A percentile compares a stretch with the other conserved stretches of the same genome.
These are phyloP conservation scores for Smutsia gigantea DNA, from an alignment of 2,797 vertebrate genomes.

Conservation along the genomic window DNA sequence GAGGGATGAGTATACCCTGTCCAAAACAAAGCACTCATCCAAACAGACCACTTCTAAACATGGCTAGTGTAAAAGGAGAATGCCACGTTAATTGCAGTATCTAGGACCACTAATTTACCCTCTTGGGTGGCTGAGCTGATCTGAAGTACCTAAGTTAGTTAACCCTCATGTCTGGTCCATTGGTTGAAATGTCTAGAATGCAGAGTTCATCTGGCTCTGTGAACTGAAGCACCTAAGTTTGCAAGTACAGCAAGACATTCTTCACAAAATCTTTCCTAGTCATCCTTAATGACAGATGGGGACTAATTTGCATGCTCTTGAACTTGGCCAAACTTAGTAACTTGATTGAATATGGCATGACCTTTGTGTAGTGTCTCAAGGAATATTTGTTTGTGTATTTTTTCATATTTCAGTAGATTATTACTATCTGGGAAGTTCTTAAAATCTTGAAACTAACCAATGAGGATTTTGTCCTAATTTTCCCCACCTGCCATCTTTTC, in stretches of 20 bases:
- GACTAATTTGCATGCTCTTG: background rate
- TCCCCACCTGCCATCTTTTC: background rate
- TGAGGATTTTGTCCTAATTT: background rate
- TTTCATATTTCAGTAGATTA: background rate
- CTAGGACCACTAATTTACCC: no score
- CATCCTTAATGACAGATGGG: background rate
- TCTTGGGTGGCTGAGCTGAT: background rate
- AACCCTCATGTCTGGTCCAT: fast-evolving
- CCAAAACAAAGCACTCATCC: background rate
- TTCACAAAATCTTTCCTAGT: background rate
- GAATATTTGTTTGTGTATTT: background rate
- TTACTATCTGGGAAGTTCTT: background rate
- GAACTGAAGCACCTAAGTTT: background rate
- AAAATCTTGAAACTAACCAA: background rate
- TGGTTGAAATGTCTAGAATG: background rate
- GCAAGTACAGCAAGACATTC: fast-evolving
- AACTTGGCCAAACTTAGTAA: background rate
- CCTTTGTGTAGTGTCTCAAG: background rate
- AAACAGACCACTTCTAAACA: background rate
- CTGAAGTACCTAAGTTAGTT: background rate
- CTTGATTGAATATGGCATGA: background rate
- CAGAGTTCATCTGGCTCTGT: background rate
- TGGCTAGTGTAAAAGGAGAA: background rate
- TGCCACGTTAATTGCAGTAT: background rate
- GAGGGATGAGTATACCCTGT: background rate